Conservation (phyloP, 2,113 vertebrate species). For the Crotalus tigris region DNA sequence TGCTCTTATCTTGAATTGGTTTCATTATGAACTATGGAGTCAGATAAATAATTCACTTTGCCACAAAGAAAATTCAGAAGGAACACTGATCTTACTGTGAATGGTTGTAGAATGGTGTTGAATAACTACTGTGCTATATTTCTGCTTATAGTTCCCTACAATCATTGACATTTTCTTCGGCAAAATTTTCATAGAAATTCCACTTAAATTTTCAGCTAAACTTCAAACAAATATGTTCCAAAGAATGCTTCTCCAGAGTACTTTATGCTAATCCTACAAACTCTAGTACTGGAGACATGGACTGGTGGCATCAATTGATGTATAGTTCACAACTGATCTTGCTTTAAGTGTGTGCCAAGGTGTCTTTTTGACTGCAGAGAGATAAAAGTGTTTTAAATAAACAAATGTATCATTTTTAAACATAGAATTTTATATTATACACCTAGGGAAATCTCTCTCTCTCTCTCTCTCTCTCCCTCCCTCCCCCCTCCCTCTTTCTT, state of each 20-base stretch:
- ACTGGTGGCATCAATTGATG: neutral
- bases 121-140: neutral
- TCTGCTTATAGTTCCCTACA: neutral
- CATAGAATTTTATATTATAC: too few species aligned
- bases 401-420: neutral
- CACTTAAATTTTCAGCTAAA: neutral
- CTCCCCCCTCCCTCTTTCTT: too few species aligned
- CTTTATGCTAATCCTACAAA: neutral
- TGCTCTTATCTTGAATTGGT: neutral
- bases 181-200: neutral
- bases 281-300: neutral
- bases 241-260: neutral
- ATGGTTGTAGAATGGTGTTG: neutral
- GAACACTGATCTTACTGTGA: neutral
- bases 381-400: neutral
- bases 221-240: neutral
- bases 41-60: neutral
- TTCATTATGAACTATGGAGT: neutral
- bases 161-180: neutral
- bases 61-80: neutral
- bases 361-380: neutral
- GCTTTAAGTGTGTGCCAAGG: neutral
- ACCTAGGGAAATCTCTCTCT: too few species aligned
- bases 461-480: too few species aligned
- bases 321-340: neutral